phyloP scores from a whole-genome alignment of 2,113 vertebrate genomes.

The Zapornia atra region DNA sequence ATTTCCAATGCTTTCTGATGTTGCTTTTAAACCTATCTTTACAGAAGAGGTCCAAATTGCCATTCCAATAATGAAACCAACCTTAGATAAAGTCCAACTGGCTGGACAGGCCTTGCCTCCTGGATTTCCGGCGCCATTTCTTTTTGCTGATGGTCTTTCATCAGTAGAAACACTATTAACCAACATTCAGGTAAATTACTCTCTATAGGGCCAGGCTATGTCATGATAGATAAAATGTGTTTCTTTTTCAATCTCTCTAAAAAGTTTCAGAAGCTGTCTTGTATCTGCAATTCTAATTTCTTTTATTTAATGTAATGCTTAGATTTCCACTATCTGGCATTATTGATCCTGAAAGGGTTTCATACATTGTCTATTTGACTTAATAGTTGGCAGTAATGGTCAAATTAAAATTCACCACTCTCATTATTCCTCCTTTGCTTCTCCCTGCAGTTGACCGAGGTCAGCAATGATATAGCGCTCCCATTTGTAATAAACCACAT shows the following conservation, averaged over 20 bases:
- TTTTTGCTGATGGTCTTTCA: conserved; percentile 91
- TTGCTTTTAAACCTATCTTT: conserved; percentile 61
- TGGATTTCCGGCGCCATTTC: conserved; percentile 89
- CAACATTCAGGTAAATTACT: conserved; percentile 91
- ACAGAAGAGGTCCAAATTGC: conserved; percentile 86
- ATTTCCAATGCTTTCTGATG: conserved; percentile 24
- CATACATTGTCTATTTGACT: background rate
- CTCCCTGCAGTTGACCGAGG: background rate
- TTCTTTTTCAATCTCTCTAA: background rate
- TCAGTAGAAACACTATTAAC: conserved; percentile 95
- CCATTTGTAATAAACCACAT: background rate
- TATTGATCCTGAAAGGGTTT: background rate
- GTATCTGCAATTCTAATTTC: background rate
- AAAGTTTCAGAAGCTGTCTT: background rate
- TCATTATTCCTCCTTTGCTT: background rate
- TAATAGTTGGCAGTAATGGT: background rate
- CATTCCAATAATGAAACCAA: conserved; percentile 86
- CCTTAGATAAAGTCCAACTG: conserved; percentile 86
- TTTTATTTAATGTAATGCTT: background rate
- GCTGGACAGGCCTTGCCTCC: conserved; percentile 83
- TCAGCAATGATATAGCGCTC: background rate
- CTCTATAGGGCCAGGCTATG: background rate
- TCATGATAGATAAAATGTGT: background rate
- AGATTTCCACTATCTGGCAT: background rate
- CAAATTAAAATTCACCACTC: background rate